Percentiles rank a stretch among this genome's conserved stretches.
Conservation (phyloP, 2,797 vertebrate species). For the Onychomys torridus region DNA sequence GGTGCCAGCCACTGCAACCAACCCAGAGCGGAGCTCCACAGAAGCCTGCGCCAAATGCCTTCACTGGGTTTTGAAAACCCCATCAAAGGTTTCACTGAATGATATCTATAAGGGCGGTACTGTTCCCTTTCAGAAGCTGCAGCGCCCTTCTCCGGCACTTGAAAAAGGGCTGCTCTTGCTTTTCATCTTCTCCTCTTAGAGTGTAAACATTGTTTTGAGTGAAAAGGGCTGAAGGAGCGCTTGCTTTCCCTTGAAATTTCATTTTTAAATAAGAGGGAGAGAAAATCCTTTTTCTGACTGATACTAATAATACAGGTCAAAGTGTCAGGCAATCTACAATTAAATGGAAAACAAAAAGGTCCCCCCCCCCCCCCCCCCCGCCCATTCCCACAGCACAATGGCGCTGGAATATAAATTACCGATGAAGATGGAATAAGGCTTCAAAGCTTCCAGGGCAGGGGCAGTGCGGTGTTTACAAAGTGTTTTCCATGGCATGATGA, state of each 20-base stretch:
- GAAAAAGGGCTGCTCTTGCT: conserved; percentile 83
- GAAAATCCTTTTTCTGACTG: conserved; percentile 88
- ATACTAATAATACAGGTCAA: conserved; percentile 90
- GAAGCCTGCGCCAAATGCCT: conserved; percentile 40
- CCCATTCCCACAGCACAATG: conserved; percentile 88
- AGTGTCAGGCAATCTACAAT: conserved; percentile 89
- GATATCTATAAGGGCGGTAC: conserved; percentile 82
- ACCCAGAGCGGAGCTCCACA: not conserved
- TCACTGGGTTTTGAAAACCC: conserved; percentile 81
- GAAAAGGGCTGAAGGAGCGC: conserved; percentile 84
- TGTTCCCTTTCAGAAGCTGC: conserved; percentile 81
- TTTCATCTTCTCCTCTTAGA: conserved; percentile 85
- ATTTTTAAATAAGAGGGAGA: conserved; percentile 78
- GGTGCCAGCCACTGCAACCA: not conserved
- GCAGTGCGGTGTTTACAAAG: conserved; percentile 87
- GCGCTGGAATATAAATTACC: conserved; percentile 89
- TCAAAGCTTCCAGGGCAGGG: conserved; percentile 88
- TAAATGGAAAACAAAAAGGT: conserved; percentile 88
- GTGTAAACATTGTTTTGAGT: conserved; percentile 87
- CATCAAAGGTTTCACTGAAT: conserved; percentile 82
- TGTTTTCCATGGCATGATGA: conserved; percentile 85
- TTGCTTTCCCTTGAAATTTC: conserved; percentile 87
- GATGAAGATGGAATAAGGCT: conserved; percentile 89
- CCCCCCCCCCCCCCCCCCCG: conserved; percentile 79
- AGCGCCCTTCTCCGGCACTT: conserved; percentile 78